Conservation (phyloP, 2,113 vertebrate species). For the Steatornis caripensis region DNA sequence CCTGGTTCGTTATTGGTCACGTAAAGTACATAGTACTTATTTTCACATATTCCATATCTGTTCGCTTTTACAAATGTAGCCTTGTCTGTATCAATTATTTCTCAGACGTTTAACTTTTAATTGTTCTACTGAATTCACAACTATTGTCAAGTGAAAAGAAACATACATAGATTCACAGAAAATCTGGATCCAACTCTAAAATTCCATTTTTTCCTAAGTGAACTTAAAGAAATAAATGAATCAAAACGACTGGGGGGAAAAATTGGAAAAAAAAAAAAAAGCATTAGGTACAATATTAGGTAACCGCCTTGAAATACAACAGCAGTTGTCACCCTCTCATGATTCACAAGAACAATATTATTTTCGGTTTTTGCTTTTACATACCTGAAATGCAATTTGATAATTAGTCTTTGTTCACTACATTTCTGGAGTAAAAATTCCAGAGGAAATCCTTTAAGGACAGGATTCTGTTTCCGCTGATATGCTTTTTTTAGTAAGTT, state of each 20-base stretch:
- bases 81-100: background rate
- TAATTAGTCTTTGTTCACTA: background rate
- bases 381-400: background rate
- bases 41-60: background rate
- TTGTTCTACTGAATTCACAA: background rate
- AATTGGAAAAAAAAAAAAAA: background rate
- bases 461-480: background rate
- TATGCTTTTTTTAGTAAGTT: background rate
- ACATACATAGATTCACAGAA: background rate
- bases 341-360: background rate
- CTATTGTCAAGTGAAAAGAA: background rate
- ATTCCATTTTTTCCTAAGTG: background rate
- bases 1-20: background rate
- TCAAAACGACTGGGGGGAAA: background rate
- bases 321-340: background rate
- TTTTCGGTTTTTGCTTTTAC: background rate
- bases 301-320: background rate
- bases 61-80: background rate
- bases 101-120: background rate
- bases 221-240: background rate
- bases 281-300: background rate
- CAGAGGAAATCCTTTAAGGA: background rate
- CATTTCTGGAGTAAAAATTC: background rate
- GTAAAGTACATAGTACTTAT: background rate
- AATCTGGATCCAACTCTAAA: background rate